Conservation (phyloP, 2,797 vertebrate species). For the Taenioides sp. region DNA sequence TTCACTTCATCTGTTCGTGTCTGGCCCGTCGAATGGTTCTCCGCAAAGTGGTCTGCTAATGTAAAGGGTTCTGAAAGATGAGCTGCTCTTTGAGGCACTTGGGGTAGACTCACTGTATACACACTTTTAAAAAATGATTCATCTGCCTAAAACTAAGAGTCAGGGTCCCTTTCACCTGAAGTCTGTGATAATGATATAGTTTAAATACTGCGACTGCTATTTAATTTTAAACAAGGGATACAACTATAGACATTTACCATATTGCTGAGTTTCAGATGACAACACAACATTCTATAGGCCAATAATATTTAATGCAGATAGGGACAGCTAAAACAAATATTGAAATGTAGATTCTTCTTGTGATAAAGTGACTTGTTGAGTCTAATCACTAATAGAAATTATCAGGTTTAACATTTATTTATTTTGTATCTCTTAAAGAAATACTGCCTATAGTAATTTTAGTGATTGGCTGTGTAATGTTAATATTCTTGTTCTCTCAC, state of each 20-base stretch:
- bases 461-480: no score
- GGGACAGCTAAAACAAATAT: no score
- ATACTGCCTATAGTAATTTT: no score
- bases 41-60: slow-evolving; percentile 34
- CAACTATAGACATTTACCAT: neutral
- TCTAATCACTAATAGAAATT: no score
- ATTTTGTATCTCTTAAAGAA: no score
- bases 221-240: slow-evolving; percentile 6
- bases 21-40: slow-evolving; percentile 36
- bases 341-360: no score
- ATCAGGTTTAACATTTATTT: no score
- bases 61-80: slow-evolving; percentile 37
- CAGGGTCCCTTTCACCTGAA: slow-evolving; percentile 12
- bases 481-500: no score
- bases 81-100: slow-evolving; percentile 22
- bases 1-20: slow-evolving; percentile 51
- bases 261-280: no score
- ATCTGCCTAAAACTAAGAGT: slow-evolving; percentile 5
- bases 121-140: slow-evolving; percentile 18
- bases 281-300: no score
- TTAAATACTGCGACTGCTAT: neutral
- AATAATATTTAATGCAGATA: no score
- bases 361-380: no score
- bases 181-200: slow-evolving; percentile 23
- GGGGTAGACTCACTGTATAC: slow-evolving; percentile 21